A percentile compares a stretch with the other conserved stretches of the same genome.
Evolutionary conservation across 2,113 vertebrate species (phyloP).

Genomic region (Spea multiplicata): DNA sequence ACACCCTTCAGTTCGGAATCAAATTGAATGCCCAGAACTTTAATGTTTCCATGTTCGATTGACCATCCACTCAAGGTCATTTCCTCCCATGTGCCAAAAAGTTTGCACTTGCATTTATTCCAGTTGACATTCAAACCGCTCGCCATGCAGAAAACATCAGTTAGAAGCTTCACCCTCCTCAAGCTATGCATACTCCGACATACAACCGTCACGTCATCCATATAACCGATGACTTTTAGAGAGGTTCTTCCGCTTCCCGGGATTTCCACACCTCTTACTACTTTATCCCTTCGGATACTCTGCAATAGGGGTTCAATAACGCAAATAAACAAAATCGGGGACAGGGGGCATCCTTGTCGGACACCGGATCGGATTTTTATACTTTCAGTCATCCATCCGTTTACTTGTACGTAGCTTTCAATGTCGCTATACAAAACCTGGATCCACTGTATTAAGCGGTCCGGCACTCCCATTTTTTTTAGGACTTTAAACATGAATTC

Average conservation of each 20-base stretch:
- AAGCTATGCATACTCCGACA: not conserved
- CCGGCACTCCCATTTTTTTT: not conserved
- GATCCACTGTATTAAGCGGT: not conserved
- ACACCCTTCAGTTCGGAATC: not conserved
- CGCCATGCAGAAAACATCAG: not conserved
- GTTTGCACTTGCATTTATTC: too few species aligned
- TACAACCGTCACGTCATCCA: not conserved
- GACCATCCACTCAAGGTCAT: not conserved
- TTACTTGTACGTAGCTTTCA: not conserved
- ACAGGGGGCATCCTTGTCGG: conserved; percentile 13
- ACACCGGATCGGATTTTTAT: not conserved
- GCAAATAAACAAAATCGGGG: not conserved
- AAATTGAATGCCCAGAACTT: not conserved
- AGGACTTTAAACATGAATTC: not conserved
- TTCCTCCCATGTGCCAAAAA: not conserved
- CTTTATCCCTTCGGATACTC: not conserved
- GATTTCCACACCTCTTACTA: not conserved
- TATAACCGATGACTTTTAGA: not conserved
- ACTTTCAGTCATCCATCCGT: not conserved
- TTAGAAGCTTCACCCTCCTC: not conserved
- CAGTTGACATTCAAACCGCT: not conserved
- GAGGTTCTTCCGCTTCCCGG: not conserved
- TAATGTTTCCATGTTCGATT: not conserved
- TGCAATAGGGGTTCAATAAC: not conserved
- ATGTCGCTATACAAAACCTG: not conserved